Percentiles rank a stretch among this genome's conserved stretches.
Conservation (phyloP, 2,888 invertebrate species). For the Erebia epiphron region DNA sequence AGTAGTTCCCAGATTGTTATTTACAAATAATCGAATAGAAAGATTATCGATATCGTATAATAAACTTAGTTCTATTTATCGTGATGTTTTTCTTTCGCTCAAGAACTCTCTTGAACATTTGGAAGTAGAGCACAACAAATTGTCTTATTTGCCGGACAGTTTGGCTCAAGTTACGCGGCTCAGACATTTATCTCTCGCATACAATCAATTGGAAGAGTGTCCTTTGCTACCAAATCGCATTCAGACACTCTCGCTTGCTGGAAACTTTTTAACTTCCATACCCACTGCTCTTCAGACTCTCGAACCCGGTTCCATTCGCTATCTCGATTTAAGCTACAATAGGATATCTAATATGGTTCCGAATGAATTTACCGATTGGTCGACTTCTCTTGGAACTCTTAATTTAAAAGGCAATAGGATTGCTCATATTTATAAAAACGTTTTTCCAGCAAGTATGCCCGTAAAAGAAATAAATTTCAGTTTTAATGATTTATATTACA, state of each 20-base stretch:
- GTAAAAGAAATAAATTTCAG: conserved; percentile 95
- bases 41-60: conserved; percentile 92
- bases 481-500: conserved; percentile 93
- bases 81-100: conserved; percentile 88
- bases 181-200: conserved; percentile 91
- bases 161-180: conserved; percentile 86
- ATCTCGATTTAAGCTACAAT: conserved; percentile 95
- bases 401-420: conserved; percentile 93
- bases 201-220: conserved; percentile 86
- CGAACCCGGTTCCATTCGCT: conserved; percentile 87
- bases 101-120: conserved; percentile 90
- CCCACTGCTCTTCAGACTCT: conserved; percentile 89
- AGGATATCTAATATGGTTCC: conserved; percentile 90
- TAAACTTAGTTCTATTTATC: conserved; percentile 86
- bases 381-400: conserved; percentile 89
- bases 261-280: conserved; percentile 89
- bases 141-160: conserved; percentile 87
- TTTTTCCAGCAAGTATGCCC: conserved; percentile 88
- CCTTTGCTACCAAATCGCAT: conserved; percentile 86
- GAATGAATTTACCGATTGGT: conserved; percentile 91
- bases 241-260: conserved; percentile 90
- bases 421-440: conserved; percentile 86
- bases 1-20: conserved; percentile 85
- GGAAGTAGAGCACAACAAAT: conserved; percentile 91
- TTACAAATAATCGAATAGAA: conserved; percentile 87